Conservation (phyloP, 2,888 invertebrate species). For the Rhamphomyia laevipes region DNA sequence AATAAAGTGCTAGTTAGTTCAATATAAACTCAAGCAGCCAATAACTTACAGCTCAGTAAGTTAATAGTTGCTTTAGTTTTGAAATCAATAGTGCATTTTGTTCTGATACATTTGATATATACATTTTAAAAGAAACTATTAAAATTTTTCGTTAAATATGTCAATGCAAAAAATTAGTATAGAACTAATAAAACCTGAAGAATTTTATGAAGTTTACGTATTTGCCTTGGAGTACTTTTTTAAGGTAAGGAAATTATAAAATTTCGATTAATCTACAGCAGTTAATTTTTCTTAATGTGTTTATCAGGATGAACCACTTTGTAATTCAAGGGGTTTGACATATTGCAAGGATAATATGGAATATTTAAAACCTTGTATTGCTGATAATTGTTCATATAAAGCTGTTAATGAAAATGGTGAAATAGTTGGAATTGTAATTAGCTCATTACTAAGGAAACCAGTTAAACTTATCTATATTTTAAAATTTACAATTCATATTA, state of each 20-base stretch:
- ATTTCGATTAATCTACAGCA: background rate
- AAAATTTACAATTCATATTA: background rate
- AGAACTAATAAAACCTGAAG: background rate
- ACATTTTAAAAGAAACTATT: too few species aligned
- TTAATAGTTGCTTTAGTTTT: too few species aligned
- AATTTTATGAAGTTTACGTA: background rate
- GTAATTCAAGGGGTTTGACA: conserved; percentile 7
- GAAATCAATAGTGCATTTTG: too few species aligned
- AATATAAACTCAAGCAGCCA: too few species aligned
- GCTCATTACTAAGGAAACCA: conserved; percentile 23
- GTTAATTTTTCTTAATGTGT: background rate
- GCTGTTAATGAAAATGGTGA: conserved; percentile 33
- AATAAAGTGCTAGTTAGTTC: too few species aligned
- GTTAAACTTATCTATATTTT: background rate
- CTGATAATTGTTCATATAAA: conserved; percentile 37
- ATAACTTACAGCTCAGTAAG: too few species aligned
- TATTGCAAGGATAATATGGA: conserved; percentile 34
- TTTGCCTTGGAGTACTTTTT: background rate
- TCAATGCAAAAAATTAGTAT: background rate
- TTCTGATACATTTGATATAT: too few species aligned
- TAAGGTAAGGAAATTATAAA: background rate
- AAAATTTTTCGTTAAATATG: too few species aligned
- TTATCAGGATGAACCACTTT: conserved; percentile 14
- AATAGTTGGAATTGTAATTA: conserved; percentile 37
- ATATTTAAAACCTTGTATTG: conserved; percentile 33